Evolutionary conservation across 2,113 vertebrate species (phyloP).

Genomic region (Misgurnus mizolepis): DNA sequence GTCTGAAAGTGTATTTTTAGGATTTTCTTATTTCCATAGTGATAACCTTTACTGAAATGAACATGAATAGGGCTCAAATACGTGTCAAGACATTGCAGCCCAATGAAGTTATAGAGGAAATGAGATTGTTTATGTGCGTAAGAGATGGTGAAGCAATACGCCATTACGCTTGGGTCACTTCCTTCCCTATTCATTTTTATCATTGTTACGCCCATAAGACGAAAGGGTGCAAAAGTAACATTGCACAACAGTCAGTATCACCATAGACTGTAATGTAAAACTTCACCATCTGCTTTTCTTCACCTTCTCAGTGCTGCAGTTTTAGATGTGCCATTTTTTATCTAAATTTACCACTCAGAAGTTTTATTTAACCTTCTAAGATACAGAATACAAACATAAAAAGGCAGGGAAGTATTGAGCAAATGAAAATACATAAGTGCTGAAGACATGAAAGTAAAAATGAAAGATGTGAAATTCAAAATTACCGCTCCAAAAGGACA

Average conservation of each 20-base stretch:
- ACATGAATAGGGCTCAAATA: not conserved
- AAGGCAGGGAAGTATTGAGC: not conserved
- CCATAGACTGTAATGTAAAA: too few relatives aligned
- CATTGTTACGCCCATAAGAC: not conserved
- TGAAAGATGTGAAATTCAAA: not conserved
- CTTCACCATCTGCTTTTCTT: not conserved
- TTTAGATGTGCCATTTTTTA: not conserved
- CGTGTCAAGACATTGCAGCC: constrained; percentile 40
- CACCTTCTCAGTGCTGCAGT: not conserved
- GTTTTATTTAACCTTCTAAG: not conserved
- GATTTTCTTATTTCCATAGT: not conserved
- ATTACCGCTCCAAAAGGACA: not conserved
- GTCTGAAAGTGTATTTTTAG: not conserved
- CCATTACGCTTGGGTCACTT: constrained; percentile 17
- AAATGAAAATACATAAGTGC: not conserved
- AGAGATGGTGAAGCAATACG: constrained; percentile 18
- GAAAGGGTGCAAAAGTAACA: too few relatives aligned
- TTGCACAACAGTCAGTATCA: too few relatives aligned
- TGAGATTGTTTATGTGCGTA: constrained; percentile 21
- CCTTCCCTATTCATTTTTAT: constrained; percentile 25
- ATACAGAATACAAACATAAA: not conserved
- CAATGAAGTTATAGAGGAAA: constrained; percentile 58
- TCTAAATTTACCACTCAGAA: not conserved
- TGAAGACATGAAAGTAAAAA: not conserved
- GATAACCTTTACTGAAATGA: not conserved